Base-by-base conservation (phyloP, 2,888 invertebrate genomes). In the Spisula subtruncata region DNA sequence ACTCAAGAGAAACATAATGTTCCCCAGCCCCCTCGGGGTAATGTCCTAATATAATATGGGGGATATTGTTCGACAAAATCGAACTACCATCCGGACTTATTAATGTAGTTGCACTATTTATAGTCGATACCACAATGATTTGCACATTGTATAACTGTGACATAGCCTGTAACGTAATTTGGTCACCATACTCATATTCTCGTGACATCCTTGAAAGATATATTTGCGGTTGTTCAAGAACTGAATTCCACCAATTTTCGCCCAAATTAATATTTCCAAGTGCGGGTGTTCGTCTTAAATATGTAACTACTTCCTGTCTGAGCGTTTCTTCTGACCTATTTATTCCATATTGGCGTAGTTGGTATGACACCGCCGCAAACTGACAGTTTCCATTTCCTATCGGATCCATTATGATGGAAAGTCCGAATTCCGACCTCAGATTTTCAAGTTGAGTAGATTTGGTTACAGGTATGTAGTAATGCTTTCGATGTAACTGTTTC, bases 1-100 rank as follows among this genome's bases (percentile, higher is more conserved):
- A 41, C 54, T 41, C 54, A n/a, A 85, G 41, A 25, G 81, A 18
- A 29, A 85, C 85, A 56, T 85, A 85, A 85, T 85, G 85, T 75
- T 85, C 85, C 20, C 85, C 85, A 51, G 54, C 80, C 10, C 54
- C 51, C 60, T 85, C 85, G 0, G 85, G 85, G 14, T 85, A 85
- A 85, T 85, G 81, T 54, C 85, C 85, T n/a, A 85, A 20, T 20
- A 41, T 79, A n/a, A 85, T 51, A 20, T 20, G n/a, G 0, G 81
- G 85, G 16, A 85, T 79, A 80, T 80, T 18, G 20, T 85, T 41
- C 18, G 85, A 80, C 51, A 81, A 8, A 25, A 6, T 54, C 4
- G 85, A 41, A 48, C 79, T 51, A 20, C 85, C 85, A 29, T 75
- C 48, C 5, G 51, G 79, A 41, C 51, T 85, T 18, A 85, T 80